Evolutionary conservation across 2,797 vertebrate species (phyloP).

Genomic region (Alauda arvensis): DNA sequence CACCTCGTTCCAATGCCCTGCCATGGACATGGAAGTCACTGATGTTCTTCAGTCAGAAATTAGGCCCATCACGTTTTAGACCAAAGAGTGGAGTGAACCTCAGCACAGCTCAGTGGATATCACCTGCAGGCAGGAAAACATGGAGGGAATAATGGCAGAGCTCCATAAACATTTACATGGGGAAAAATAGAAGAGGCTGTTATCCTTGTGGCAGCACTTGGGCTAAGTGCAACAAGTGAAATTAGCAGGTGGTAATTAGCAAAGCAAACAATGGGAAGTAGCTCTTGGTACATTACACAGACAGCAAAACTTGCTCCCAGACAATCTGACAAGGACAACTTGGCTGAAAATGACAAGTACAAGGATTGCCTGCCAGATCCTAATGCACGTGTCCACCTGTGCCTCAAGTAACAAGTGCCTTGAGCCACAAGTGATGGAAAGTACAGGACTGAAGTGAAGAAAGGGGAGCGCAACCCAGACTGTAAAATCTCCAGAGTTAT

Average conservation of each 20-base stretch:
- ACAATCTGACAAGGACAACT: background rate
- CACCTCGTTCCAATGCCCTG: background rate
- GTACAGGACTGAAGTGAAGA: background rate
- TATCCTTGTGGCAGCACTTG: background rate
- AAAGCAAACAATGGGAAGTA: background rate
- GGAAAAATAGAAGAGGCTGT: background rate
- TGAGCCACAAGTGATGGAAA: background rate
- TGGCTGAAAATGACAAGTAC: background rate
- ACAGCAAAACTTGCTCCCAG: background rate
- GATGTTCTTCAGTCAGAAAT: background rate
- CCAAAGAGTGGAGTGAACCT: background rate
- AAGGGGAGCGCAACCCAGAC: background rate
- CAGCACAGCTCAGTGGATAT: accelerated
- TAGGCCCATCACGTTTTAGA: background rate
- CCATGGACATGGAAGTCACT: background rate
- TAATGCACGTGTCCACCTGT: accelerated
- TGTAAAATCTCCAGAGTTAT: background rate
- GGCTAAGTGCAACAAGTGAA: background rate
- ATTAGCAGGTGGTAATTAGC: background rate
- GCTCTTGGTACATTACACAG: background rate
- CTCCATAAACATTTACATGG: accelerated
- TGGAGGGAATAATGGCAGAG: background rate
- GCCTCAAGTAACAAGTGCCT: background rate
- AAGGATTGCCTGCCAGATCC: background rate
- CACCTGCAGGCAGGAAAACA: background rate